phyloP scores from a whole-genome alignment of 1,140 invertebrate species.

The Anastrepha obliqua region DNA sequence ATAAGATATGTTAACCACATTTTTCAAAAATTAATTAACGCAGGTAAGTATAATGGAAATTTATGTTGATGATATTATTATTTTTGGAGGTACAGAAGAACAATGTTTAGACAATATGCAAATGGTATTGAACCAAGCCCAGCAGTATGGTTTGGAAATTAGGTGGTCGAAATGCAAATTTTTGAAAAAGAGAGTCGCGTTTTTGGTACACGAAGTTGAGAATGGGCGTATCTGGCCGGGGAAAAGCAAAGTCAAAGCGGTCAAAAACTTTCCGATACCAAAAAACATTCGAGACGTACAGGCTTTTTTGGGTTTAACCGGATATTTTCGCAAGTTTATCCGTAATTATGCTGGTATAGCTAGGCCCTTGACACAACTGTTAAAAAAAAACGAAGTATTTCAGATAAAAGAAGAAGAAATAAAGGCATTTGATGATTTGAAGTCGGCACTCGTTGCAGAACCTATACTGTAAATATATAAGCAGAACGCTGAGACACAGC shows the following conservation, averaged over 20 bases:
- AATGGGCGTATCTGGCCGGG: slow-evolving; percentile 60
- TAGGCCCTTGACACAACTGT: slow-evolving; percentile 12
- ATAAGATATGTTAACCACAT: slow-evolving; percentile 70
- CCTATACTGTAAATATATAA: slow-evolving; percentile 34
- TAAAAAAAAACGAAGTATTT: slow-evolving; percentile 33
- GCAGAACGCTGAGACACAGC: slow-evolving; percentile 59
- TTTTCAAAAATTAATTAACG: slow-evolving; percentile 55
- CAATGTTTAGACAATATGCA: slow-evolving; percentile 53
- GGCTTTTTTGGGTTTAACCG: slow-evolving; percentile 30
- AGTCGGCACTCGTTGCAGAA: slow-evolving; percentile 19
- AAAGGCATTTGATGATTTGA: neutral
- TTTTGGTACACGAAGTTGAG: slow-evolving; percentile 61
- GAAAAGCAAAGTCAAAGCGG: slow-evolving; percentile 63
- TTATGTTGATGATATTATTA: slow-evolving; percentile 67
- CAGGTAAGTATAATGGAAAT: slow-evolving; percentile 57
- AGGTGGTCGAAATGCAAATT: slow-evolving; percentile 76
- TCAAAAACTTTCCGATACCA: slow-evolving; percentile 65
- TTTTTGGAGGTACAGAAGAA: slow-evolving; percentile 61
- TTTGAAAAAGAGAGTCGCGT: slow-evolving; percentile 68
- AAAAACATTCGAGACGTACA: slow-evolving; percentile 57
- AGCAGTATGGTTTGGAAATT: slow-evolving; percentile 72
- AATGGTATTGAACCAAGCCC: slow-evolving; percentile 54
- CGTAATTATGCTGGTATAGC: neutral
- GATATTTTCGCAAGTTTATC: slow-evolving; percentile 50
- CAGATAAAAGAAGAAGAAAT: neutral